Evolutionary conservation across 35 echinoderm and acorn worm species (phyloP).

Genomic region (Chiridota heheva): DNA sequence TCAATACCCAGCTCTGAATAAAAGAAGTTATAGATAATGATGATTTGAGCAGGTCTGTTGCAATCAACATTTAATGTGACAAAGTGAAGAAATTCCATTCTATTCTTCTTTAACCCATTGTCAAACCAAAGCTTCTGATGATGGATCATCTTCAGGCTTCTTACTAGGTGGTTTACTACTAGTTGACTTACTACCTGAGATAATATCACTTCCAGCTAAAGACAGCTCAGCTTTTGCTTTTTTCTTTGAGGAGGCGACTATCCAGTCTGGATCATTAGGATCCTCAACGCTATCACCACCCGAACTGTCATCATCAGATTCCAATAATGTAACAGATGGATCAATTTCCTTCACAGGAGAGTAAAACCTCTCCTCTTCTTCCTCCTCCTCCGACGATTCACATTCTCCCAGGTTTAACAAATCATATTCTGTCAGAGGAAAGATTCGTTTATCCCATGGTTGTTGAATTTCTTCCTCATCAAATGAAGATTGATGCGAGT

Average conservation of each 20-base stretch:
- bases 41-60: too few species aligned
- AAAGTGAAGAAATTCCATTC: too few species aligned
- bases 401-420: conserved; percentile 40
- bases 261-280: conserved; percentile 91
- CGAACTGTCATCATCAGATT: conserved; percentile 14
- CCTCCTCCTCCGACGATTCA: not conserved
- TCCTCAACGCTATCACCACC: conserved; percentile 53
- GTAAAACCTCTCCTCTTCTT: not conserved
- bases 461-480: conserved; percentile 29
- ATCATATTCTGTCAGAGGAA: conserved; percentile 77
- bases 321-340: not conserved
- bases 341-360: conserved; percentile 1
- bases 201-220: too few species aligned
- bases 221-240: too few species aligned
- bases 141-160: too few species aligned
- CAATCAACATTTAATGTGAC: too few species aligned
- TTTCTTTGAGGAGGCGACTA: conserved; percentile 51
- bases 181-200: too few species aligned
- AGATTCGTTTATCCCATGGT: conserved; percentile 58
- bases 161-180: too few species aligned
- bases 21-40: too few species aligned
- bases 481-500: conserved; percentile 37
- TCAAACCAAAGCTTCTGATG: too few species aligned
- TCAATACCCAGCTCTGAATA: too few species aligned
- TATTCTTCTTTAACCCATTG: too few species aligned